phyloP scores from a whole-genome alignment of 2,113 vertebrate genomes.

The Piprites chloris region DNA sequence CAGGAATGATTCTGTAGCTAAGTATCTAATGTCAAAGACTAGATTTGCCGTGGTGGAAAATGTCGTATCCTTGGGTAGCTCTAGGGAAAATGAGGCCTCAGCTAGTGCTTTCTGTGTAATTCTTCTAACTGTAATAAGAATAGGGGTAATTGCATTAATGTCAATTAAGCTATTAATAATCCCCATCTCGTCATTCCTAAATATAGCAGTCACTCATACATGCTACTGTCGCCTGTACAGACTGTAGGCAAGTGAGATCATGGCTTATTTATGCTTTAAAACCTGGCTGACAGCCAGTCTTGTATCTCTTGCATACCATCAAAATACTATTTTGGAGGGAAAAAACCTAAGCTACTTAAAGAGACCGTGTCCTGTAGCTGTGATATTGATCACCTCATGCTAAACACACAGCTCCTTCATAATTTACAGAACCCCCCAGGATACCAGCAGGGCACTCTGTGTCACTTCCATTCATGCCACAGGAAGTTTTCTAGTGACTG shows the following conservation, averaged over 20 bases:
- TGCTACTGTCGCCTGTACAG: conserved; percentile 62
- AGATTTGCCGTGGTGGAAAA: conserved; percentile 75
- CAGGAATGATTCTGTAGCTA: conserved; percentile 76
- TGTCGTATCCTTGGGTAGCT: conserved; percentile 75
- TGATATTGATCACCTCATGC: neutral
- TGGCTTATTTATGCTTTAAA: conserved; percentile 37
- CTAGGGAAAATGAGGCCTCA: conserved; percentile 74
- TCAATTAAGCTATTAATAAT: conserved; percentile 85
- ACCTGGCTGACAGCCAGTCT: neutral
- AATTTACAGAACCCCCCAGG: neutral
- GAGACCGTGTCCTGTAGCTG: neutral
- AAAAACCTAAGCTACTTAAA: neutral
- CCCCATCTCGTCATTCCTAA: conserved; percentile 73
- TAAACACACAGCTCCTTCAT: neutral
- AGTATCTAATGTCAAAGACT: conserved; percentile 77
- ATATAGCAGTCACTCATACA: conserved; percentile 68
- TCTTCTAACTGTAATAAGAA: conserved; percentile 78
- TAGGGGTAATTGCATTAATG: conserved; percentile 78
- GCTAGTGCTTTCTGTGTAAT: conserved; percentile 72
- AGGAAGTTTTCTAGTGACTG: neutral
- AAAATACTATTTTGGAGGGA: neutral
- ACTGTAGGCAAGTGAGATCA: conserved; percentile 58
- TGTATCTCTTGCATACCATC: neutral
- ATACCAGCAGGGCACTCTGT: neutral
- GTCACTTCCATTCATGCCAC: neutral